A percentile compares a stretch with the other conserved stretches of the same genome.
Evolutionary conservation across 1,140 invertebrate species (phyloP).

Genomic region (Drosophila hydei): DNA sequence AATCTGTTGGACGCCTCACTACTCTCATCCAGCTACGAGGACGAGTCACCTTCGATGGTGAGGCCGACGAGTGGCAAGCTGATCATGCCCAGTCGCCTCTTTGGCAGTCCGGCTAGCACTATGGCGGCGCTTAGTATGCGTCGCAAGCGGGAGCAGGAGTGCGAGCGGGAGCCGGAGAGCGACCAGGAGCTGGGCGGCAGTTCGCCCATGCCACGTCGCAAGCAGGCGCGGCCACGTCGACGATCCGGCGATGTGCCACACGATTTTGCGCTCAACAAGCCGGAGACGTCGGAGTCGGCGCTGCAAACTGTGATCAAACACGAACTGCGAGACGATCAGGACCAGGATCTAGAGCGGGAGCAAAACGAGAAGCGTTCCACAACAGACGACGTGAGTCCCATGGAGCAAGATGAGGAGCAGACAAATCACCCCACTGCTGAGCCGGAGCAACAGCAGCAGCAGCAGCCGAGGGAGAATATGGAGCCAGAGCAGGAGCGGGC

Average conservation of each 20-base stretch:
- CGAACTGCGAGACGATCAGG: constrained; percentile 63
- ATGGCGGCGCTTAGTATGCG: constrained; percentile 67
- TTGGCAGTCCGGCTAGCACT: constrained; percentile 57
- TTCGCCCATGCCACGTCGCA: constrained; percentile 90
- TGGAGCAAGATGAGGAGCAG: constrained; percentile 45
- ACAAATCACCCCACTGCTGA: constrained; percentile 3
- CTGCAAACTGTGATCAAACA: constrained; percentile 80
- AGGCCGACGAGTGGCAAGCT: constrained; percentile 58
- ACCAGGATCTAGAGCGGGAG: constrained; percentile 34
- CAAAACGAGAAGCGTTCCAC: constrained; percentile 33
- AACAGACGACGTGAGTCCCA: constrained; percentile 26
- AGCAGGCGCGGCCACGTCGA: constrained; percentile 91
- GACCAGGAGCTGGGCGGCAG: constrained; percentile 84
- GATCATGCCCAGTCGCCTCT: constrained; percentile 71
- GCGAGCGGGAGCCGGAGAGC: constrained; percentile 59
- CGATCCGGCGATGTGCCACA: constrained; percentile 90
- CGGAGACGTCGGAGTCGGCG: constrained; percentile 36
- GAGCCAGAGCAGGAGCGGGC: constrained; percentile 19
- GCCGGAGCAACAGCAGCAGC: constrained; percentile 16
- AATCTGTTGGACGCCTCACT: constrained; percentile 77
- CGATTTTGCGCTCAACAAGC: constrained; percentile 75
- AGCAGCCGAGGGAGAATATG: neutral
- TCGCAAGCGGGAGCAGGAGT: constrained; percentile 81
- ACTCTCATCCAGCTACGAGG: constrained; percentile 72
- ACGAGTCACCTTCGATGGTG: constrained; percentile 74